Evolutionary conservation across 2,797 vertebrate species (phyloP), one percentile per base, ranked within the genome.

Genomic region (Dryobates pubescens): DNA sequence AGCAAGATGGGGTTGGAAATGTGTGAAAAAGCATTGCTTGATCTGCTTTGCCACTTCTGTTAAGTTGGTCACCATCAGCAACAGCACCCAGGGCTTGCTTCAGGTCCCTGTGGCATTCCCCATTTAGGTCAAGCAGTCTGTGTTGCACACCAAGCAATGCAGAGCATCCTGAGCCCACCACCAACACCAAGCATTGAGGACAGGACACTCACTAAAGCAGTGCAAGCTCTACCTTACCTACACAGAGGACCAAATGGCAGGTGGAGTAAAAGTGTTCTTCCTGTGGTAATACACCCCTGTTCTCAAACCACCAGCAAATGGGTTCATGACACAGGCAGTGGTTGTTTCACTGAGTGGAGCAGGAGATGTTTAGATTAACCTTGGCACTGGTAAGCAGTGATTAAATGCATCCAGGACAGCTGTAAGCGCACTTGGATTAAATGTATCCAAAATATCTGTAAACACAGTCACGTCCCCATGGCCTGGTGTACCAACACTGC

Each of bases 311-410:
- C 30, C 22, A 76, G 49, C 58, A 47, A 68, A 70, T 1, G 27
- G 11, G 15, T 13, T 61, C 12, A 16, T 7, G 61, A 68, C 32
- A 47, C 67, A 29, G 20, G 17, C 12, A 6, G 76, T 3, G 1
- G 10, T 8, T 89, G 84, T 74, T 93, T n/a, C 29, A 53, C 27
- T 0, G 5, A 82, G 61, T 19, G 53, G 71, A 86, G 57, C 38
- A 63, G 63, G 78, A 90, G 74, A 61, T 88, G 84, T 93, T 95
- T 76, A 84, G 69, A 75, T 81, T 56, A 92, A 56, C 56, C 64
- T 65, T 27, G 15, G 3, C 56, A 2, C 2, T 36, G 67, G 70
- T 67, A 38, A 94, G 78, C 58, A 16, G 58, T 56, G 86, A 80
- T 87, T 47, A 74, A 83, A 78, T 0, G 0, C 24, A 68, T 34